Conservation (phyloP, 2,113 vertebrate species). For the Prunella fulvescens region DNA sequence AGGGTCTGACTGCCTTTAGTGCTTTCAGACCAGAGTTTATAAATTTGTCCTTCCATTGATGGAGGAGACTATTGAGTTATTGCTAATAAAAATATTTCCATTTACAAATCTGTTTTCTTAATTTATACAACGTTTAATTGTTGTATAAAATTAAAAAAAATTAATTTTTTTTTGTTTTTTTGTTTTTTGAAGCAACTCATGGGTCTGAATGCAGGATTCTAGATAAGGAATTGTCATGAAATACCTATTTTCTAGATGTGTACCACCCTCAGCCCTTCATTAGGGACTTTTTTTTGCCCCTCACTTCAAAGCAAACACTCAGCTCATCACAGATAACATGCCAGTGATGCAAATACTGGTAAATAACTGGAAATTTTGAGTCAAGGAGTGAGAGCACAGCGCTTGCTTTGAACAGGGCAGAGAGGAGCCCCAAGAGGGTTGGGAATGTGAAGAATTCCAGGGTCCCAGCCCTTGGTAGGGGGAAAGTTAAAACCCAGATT, state of each 20-base stretch:
- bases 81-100: neutral
- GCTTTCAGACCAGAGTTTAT: neutral
- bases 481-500: neutral
- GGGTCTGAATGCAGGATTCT: neutral
- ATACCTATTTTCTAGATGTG: neutral
- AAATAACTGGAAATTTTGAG: neutral
- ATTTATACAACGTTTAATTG: too few relatives aligned
- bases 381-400: accelerated
- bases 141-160: too few relatives aligned
- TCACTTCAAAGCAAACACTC: neutral
- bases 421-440: neutral
- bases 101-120: neutral
- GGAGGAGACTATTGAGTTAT: neutral
- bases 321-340: accelerated
- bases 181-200: neutral
- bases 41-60: neutral
- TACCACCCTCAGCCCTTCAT: neutral
- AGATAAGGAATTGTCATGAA: neutral
- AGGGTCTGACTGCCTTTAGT: neutral
- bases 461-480: accelerated
- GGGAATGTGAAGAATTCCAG: neutral
- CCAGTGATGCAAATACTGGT: neutral
- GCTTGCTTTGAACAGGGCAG: neutral
- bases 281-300: neutral
- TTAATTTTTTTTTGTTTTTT: accelerated